Base-by-base conservation (phyloP, 2,797 vertebrate species). In the Myripristis murdjan region DNA sequence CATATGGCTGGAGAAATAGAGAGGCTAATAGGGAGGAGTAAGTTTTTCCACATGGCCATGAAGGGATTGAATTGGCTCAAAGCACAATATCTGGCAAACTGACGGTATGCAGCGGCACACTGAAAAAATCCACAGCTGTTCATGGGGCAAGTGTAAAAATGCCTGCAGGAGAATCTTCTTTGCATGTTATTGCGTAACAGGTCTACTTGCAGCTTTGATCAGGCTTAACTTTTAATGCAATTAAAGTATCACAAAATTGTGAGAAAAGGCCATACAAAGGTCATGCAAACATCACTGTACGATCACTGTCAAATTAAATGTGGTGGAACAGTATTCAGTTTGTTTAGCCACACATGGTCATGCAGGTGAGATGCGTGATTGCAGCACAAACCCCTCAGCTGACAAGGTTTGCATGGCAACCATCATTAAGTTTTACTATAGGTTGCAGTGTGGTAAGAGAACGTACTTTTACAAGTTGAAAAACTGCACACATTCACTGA, bases 1-100 rank as follows among this genome's bases (percentile, higher is more conserved):
- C 65, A 70, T 83, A 80, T 66, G 78, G 63, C 53, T 73, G 57
- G 52, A 76, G 54, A 66, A 23, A 39, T n/a, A 59, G 49, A 61
- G 39, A 66, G 58, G 43, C 35, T 14, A 7, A 37, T 22, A 70
- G 16, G 26, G 11, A 54, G 10, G 24, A n/a, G 23, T 46, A 61
- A 49, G 39, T 43, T 59, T 43, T 26, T 44, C 41, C 49, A 4
- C 6, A 28, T 16, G 23, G 16, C 0, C 5, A 23, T 33, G 14
- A n/a, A 16, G 43, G 43, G 43, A 18, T n/a, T 52, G 49, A 82
- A 77, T 58, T 28, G 61, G 6, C 52, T 56, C 10, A 65, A 63
- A 28, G 26, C 26, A 5, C 26, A 64, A 46, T 26, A 6, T 59
- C 63, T n/a, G 6, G 23, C 56, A 11, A 65, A 58, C 53, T 2